Conservation (phyloP, 2,797 vertebrate genomes). For the Sebastes cheni region DNA sequence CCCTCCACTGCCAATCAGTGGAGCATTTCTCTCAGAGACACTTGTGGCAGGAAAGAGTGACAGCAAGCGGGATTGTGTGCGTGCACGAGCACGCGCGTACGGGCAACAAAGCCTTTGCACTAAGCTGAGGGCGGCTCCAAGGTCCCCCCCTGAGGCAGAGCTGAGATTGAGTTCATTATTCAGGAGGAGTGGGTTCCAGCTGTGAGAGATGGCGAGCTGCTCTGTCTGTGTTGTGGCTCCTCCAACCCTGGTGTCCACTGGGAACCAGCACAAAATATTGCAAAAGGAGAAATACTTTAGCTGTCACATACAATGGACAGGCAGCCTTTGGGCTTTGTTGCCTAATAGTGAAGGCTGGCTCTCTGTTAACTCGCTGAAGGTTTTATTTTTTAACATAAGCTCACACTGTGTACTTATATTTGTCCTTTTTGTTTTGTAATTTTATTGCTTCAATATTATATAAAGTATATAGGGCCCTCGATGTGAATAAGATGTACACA, state of each 20-base stretch:
- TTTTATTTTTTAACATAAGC: neutral
- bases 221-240: constrained; percentile 57
- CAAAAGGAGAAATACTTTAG: constrained; percentile 36
- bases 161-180: constrained; percentile 75
- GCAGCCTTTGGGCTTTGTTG: neutral
- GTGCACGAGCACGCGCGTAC: neutral
- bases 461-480: neutral
- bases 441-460: neutral
- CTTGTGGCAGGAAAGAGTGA: constrained; percentile 52
- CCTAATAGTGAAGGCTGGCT: neutral
- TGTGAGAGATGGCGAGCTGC: constrained; percentile 52
- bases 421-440: neutral
- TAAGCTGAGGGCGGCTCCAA: constrained; percentile 57
- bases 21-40: constrained; percentile 49
- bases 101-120: constrained; percentile 58
- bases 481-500: constrained; percentile 29
- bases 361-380: neutral
- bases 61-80: constrained; percentile 7
- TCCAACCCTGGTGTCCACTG: constrained; percentile 46
- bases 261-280: constrained; percentile 49
- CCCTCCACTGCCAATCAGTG: constrained; percentile 64
- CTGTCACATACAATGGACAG: constrained; percentile 25
- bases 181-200: constrained; percentile 66
- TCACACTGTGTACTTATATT: neutral
- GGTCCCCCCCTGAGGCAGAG: constrained; percentile 50